These are phyloP conservation scores for Odontomachus brunneus DNA, from an alignment of 1,140 invertebrate species.

Conservation along the genomic window DNA sequence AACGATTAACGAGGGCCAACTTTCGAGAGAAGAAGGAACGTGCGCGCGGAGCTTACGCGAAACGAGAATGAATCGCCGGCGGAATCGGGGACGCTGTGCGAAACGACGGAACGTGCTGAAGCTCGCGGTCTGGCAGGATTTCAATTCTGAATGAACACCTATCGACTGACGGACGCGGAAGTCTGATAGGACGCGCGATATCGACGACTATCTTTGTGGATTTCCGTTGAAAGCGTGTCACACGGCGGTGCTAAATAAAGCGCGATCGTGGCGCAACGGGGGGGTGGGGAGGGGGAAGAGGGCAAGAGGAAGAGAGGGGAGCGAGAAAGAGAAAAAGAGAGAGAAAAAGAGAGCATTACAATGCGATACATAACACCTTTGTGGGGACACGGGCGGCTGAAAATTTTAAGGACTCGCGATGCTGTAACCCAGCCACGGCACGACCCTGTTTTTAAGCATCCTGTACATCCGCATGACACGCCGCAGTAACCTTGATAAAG, in stretches of 20 bases:
- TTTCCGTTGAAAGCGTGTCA: slow-evolving; percentile 13
- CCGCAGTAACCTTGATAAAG: slow-evolving; percentile 55
- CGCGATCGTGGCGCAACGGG: slow-evolving; percentile 17
- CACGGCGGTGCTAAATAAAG: neutral
- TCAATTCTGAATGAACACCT: slow-evolving; percentile 54
- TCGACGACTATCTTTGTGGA: slow-evolving; percentile 36
- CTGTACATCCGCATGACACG: slow-evolving; percentile 38
- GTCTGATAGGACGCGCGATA: slow-evolving; percentile 35
- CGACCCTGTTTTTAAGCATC: slow-evolving; percentile 11
- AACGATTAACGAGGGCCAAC: slow-evolving; percentile 33
- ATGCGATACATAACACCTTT: too few species aligned
- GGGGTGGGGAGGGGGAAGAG: too few species aligned
- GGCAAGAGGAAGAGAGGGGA: too few species aligned
- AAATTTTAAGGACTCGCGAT: neutral
- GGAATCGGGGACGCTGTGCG: slow-evolving; percentile 10
- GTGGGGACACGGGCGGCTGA: neutral
- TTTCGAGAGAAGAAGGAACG: neutral
- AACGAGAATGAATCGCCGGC: slow-evolving; percentile 9
- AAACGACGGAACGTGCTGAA: slow-evolving; percentile 25
- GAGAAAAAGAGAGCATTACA: too few species aligned
- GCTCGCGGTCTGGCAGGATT: slow-evolving; percentile 52
- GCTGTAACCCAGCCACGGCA: neutral
- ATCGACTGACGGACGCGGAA: slow-evolving; percentile 54
- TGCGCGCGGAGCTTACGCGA: neutral
- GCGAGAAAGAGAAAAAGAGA: neutral